phyloP scores from a whole-genome alignment of 2,113 vertebrate genomes.

The Etia nguti region DNA sequence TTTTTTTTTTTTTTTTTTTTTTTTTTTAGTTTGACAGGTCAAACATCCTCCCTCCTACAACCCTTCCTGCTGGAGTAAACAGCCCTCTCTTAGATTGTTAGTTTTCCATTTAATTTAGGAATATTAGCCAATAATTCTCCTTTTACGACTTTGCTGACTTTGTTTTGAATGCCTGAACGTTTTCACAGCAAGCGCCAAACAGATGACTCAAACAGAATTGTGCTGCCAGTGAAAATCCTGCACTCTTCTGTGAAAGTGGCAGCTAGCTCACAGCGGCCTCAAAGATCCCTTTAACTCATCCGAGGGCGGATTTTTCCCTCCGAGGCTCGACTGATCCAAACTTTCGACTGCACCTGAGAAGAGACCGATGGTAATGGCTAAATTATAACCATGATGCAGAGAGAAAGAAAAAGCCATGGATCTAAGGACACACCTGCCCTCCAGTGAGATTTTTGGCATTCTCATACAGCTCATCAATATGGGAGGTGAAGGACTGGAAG shows the following conservation, averaged over 20 bases:
- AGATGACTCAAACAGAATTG: neutral
- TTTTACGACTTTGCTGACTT: neutral
- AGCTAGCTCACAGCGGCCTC: neutral
- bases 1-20: too few species aligned
- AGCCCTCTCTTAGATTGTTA: neutral
- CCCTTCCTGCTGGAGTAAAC: neutral
- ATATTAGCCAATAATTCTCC: neutral
- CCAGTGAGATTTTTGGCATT: conserved; percentile 86
- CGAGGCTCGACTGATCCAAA: neutral
- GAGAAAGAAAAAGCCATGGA: neutral
- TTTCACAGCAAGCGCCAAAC: neutral
- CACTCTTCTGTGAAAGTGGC: neutral
- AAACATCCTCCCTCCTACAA: neutral
- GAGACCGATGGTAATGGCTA: neutral
- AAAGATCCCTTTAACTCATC: neutral
- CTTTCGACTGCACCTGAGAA: neutral
- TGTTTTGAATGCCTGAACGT: neutral
- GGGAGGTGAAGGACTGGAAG: conserved; percentile 90
- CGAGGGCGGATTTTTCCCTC: neutral
- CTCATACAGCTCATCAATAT: conserved; percentile 92
- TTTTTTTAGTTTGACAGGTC: neutral
- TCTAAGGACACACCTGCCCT: conserved; percentile 82
- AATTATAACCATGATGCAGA: neutral
- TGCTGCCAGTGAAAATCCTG: neutral
- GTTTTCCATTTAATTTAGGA: rapidly evolving